Evolutionary conservation across 2,113 vertebrate species (phyloP).

Genomic region (Stigmatopora argus): DNA sequence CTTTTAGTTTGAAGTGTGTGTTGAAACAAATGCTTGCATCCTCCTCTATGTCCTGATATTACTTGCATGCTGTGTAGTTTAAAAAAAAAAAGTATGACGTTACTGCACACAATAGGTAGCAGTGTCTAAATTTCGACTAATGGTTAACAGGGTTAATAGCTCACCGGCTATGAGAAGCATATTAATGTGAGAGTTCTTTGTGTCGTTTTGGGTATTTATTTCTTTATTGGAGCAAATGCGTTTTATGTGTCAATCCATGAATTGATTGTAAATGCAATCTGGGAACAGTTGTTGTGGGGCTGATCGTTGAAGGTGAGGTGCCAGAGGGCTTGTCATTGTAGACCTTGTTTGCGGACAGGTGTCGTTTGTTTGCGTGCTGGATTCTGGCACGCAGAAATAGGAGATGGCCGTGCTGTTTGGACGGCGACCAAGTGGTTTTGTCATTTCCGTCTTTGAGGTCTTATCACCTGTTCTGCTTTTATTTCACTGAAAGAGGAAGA

Average conservation of each 20-base stretch:
- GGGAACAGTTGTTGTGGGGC: not conserved
- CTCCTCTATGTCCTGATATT: not conserved
- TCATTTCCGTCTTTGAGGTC: constrained; percentile 2
- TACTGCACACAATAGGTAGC: not conserved
- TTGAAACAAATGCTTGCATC: not conserved
- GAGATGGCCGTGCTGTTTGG: not conserved
- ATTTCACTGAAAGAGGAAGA: not conserved
- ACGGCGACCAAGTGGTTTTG: not conserved
- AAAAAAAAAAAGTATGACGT: not conserved
- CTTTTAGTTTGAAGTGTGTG: constrained; percentile 19
- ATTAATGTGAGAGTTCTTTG: not conserved
- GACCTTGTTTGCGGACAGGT: not conserved
- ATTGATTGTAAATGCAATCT: not conserved
- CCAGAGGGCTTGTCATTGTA: not conserved
- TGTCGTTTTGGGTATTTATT: too few species aligned
- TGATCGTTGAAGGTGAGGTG: constrained; percentile 25
- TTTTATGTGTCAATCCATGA: not conserved
- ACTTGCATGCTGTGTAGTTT: not conserved
- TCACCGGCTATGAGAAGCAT: not conserved
- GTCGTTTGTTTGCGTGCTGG: not conserved
- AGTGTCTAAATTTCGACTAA: constrained; percentile 13
- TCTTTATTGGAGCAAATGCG: not conserved
- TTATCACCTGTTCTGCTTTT: not conserved
- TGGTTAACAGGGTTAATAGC: constrained; percentile 32
- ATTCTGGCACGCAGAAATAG: not conserved